Evolutionary conservation across 2,113 vertebrate species (phyloP), one percentile per base, ranked within the genome.

Genomic region (Spea bombifrons): DNA sequence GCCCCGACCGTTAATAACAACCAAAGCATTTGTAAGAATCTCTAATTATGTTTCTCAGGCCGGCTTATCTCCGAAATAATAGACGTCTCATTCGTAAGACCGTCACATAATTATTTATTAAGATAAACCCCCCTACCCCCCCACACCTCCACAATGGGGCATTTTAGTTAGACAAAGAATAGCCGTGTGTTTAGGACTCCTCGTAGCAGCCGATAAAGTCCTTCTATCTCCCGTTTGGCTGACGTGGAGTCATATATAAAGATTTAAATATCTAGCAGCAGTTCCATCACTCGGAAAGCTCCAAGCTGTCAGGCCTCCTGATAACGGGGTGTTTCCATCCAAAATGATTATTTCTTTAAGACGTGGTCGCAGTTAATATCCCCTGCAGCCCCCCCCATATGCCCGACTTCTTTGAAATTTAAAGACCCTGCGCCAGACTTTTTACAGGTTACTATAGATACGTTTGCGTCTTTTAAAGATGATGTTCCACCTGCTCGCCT

Each of bases 181-280:
- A n/a, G 15, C 67, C 4, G 44, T 43, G 30, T 67, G 65, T 67
- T 30, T 5, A 57, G 16, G 15, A n/a, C 66, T 74, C 50, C 55
- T 45, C 44, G 47, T 66, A 50, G 7, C 10, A 49, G 47, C 57
- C 13, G 76, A 78, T 78, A 72, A 70, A 17, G 48, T 66, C 5
- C 13, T 47, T 47, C 53, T 48, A 66, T 53, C 74, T 75, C 65
- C 52, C 65, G 16, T 7, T 13, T 49, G 44, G 12, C 71, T 72
- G 45, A 59, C 59, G 71, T 13, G 52, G 59, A 59, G 12, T 45
- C 9, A 4, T 59, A 53, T 55, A 49, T 46, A 59, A 44, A 76
- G 75, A 68, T 55, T 47, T 55, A 45, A 68, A 53, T 68, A 44
- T 50, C 44, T 46, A 16, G 50, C 75, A 77, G 66, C 66, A 52